A percentile compares a stretch with the other conserved stretches of the same genome.
These are phyloP conservation scores for Leptopilina drosophilae DNA, from an alignment of 2,888 invertebrate genomes.

Conservation along the genomic window DNA sequence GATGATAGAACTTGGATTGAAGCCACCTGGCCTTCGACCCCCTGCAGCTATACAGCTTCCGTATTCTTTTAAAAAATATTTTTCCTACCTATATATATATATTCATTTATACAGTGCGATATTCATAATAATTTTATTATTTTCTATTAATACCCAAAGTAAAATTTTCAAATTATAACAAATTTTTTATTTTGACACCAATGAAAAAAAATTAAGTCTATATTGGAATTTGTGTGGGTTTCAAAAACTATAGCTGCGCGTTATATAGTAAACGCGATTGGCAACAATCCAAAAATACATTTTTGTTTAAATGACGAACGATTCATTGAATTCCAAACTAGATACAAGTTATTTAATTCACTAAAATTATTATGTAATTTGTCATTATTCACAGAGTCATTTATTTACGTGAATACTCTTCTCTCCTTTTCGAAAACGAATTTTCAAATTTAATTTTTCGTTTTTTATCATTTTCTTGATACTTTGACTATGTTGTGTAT, in stretches of 20 bases:
- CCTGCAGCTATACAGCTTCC: conserved; percentile 21
- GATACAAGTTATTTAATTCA: conserved; percentile 15
- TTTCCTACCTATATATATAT: not conserved
- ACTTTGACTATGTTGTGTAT: too few species aligned
- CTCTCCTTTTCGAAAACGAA: too few species aligned
- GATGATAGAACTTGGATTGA: conserved; percentile 41
- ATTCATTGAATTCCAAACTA: conserved; percentile 14
- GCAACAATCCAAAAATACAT: conserved; percentile 25
- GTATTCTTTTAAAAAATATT: not conserved
- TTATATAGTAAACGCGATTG: conserved; percentile 1
- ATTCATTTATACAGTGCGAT: not conserved
- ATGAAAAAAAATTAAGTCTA: not conserved
- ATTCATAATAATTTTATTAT: not conserved
- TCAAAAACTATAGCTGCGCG: not conserved
- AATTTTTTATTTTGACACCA: not conserved
- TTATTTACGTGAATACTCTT: not conserved
- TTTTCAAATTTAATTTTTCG: too few species aligned
- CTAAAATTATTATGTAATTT: not conserved
- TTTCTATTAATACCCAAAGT: too few species aligned
- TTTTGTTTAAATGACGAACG: conserved; percentile 1
- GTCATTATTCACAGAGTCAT: not conserved
- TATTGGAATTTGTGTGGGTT: conserved; percentile 5
- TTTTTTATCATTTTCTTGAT: too few species aligned
- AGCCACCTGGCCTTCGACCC: conserved; percentile 38
- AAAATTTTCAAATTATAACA: too few species aligned